Evolutionary conservation across 2,113 vertebrate genomes (phyloP).

Genomic region (Ancistrus triradiatus): DNA sequence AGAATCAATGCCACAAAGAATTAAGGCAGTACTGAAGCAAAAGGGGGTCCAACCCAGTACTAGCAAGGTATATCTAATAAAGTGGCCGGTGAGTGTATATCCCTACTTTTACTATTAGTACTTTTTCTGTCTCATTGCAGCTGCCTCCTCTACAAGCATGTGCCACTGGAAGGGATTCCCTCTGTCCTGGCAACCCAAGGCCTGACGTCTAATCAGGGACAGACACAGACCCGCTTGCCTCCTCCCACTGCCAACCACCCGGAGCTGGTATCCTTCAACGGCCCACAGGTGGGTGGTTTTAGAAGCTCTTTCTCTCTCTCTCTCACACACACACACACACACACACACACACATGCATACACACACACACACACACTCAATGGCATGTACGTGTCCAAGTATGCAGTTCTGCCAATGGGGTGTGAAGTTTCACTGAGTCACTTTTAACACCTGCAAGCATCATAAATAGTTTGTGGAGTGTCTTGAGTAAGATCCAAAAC

Average conservation of each 20-base stretch:
- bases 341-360: background rate
- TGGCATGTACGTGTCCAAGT: background rate
- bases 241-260: constrained; percentile 71
- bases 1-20: too few relatives aligned
- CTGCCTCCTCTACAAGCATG: constrained; percentile 85
- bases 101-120: too few relatives aligned
- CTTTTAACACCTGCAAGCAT: background rate
- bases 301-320: background rate
- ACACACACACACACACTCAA: constrained; percentile 1
- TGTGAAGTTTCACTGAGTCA: background rate
- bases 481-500: too few relatives aligned
- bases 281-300: constrained; percentile 74
- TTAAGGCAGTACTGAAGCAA: too few relatives aligned
- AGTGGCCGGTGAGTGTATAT: too few relatives aligned
- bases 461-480: too few relatives aligned
- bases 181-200: constrained; percentile 74
- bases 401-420: too few relatives aligned
- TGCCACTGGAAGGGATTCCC: constrained; percentile 78
- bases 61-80: too few relatives aligned
- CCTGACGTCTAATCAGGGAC: constrained; percentile 51
- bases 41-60: too few relatives aligned
- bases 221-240: constrained; percentile 58
- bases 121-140: constrained; percentile 61
- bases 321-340: background rate
- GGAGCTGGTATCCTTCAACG: constrained; percentile 73